Base-by-base conservation (phyloP, 2,888 invertebrate species). In the Chrysotoxum bicinctum region DNA sequence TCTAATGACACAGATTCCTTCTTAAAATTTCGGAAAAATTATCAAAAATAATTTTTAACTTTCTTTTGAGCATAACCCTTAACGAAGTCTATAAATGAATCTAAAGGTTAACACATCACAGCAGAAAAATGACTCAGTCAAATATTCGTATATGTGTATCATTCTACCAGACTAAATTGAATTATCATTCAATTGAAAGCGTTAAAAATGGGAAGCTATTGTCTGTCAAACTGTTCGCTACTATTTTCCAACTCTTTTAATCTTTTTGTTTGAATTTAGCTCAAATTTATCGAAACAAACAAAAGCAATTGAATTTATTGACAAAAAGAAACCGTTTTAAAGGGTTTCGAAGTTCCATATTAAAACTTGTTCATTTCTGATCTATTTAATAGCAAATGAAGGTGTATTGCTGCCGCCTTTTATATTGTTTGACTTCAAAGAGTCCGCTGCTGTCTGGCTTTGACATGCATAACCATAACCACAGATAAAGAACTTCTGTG, bases 221-320 rank as follows among this genome's bases (percentile, higher is more conserved):
- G 83, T 81, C 79, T 84, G 83, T 79, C 83, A 84, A 84, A 64
- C 58, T 70, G 69, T 75, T 75, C 62, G 83, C 79, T 70, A 84
- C 83, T 64, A 79, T 79, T 84, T 84, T 84, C 58, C 74, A 69
- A 64, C 79, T 84, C 56, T 70, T 66, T 69, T 70, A 54, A 69
- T 56, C 54, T 74, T 64, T 37, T 72, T 75, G 76, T 66, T 45
- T 56, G 54, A 52, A 52, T 77, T 43, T 70, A 26, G 10, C 35
- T 64, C 14, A 19, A 82, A 64, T 64, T 43, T 43, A n/a, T 73
- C 32, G 68, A 73, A 66, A 72, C 62, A 62, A 69, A 56, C 19
- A 69, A 43, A 69, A 54, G 56, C 54, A 45, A 72, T 35, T 48
- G 50, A 70, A 76, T 40, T 2, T 23, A 43, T 54, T 45, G 58